Evolutionary conservation across 2,797 vertebrate species (phyloP), one percentile per base, ranked within the genome.

Genomic region (Takifugu rubripes): DNA sequence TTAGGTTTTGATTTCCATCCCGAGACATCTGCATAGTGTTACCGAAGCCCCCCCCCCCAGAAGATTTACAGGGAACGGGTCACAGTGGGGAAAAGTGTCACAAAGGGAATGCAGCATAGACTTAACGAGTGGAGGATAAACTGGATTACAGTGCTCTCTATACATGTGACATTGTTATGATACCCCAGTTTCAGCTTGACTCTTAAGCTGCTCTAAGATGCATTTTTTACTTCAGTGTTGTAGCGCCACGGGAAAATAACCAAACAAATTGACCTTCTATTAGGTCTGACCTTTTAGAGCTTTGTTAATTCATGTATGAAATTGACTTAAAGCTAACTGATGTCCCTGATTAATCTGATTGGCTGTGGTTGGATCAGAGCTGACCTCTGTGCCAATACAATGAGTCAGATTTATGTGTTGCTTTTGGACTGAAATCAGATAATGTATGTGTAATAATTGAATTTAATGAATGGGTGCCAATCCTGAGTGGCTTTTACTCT

Each of bases 261-360:
- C 61, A 64, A 21, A 57, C 63, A 74, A 64, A 64, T 66, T 84
- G 86, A 88, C 82, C 85, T 56, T 74, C 88, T 80, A 79, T 91
- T 87, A 84, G 75, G 70, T 51, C 49, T 64, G 72, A 86, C 84
- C 84, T 81, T 76, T 79, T 49, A 2, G 68, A 76, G 78, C 72
- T 83, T 74, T 81, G 78, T 63, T 84, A 84, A 87, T 83, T 76
- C 84, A 84, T 81, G 81, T 85, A 78, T 90, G 80, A 89, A 90
- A 90, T 84, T 85, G 80, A 80, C 88, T 90, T 77, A 87, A 87
- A 88, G 64, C 72, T 64, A 72, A 74, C 85, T 58, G 71, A 72
- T 88, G 75, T 70, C 54, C 63, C 70, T 81, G 78, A 83, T 82
- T 71, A 85, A 81, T 68, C 65, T 72, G 78, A 72, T 69, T 68